Evolutionary conservation across 2,113 vertebrate genomes (phyloP), one percentile per base, ranked within the genome.

Genomic region (Butorides virescens): DNA sequence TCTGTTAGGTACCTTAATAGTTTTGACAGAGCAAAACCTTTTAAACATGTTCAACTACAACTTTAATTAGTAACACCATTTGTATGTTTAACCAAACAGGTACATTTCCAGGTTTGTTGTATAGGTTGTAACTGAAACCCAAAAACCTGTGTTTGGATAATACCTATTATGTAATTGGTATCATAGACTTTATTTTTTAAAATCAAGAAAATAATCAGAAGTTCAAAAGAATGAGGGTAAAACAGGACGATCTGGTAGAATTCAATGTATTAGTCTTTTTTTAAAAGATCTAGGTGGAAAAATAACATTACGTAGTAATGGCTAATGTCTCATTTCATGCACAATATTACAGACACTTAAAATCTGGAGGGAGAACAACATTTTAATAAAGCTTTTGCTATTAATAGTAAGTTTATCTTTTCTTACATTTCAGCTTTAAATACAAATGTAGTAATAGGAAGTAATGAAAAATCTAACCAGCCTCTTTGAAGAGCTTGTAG

Each of bases 401-500:
- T 94, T 93, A 77, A 77, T 91, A 80, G 34, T 29, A 70, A 50
- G 34, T 79, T 72, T 88, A 36, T 91, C 34, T 90, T n/a, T 44
- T 74, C 36, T 91, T 92, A 58, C 49, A 85, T 79, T 88, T 93
- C 87, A 91, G 32, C 53, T 91, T 95, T 91, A 90, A 97, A 90
- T 85, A 93, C 83, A 32, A 93, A 73, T 83, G 50, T 44, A 88
- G 58, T 90, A 90, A 87, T 94, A 95, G 74, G 93, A 96, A 95
- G 89, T 59, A 95, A 90, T 94, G 96, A 95, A 92, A 95, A 83
- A 93, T 83, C 62, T 72, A 68, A 90, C 58, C 89, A 93, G 26
- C 34, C 62, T 71, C 46, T 95, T 70, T 74, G 77, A 91, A 96
- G 42, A 71, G 63, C 32, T 73, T 79, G 42, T 82, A 77, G 84